Base-by-base conservation (phyloP, 2,888 invertebrate species). In the Tyria jacobaeae region DNA sequence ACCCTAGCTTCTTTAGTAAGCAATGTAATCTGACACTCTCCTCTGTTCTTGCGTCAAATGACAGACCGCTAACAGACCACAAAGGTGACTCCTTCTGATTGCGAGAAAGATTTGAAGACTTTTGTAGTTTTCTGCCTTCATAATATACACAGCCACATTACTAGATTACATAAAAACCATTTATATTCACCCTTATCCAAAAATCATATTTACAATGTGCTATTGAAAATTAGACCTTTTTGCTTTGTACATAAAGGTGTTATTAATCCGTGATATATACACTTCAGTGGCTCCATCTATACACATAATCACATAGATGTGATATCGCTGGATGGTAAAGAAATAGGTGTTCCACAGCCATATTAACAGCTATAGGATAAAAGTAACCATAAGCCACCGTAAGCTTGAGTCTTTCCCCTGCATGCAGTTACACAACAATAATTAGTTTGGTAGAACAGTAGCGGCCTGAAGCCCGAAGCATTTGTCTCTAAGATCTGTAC, bases 321-420 rank as follows among this genome's bases (percentile, higher is more conserved):
- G 27, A 3, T 4, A 34, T 37, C 37, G 25, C 12, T 57, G 10
- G 7, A 12, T 49, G 25, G 17, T 25, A 17, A 39, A n/a, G 37
- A 47, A 70, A 60, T 55, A 48, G 65, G 55, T 17, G 39, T 25
- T 17, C 54, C 48, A 9, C 41, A 31, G 47, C n/a, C 34, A 54
- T 54, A 55, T 24, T 35, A 52, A 56, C 34, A 66, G 64, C 56
- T 66, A 60, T 21, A 71, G 57, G 51, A 66, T 21, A 66, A n/a
- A n/a, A 55, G 55, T 55, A 60, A 72, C 75, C 77, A 75, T 80
- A 80, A 76, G 80, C 78, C 77, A 82, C 84, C 85, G 76, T 76
- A 84, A 84, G 84, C 84, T 75, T 68, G 60, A 72, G 65, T 81
- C 83, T 84, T 69, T 84, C 86, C 84, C 86, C 85, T 82, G 81